A percentile compares a stretch with the other conserved stretches of the same genome.
phyloP scores from a whole-genome alignment of 2,113 vertebrate genomes.

The Scytalopus superciliaris region DNA sequence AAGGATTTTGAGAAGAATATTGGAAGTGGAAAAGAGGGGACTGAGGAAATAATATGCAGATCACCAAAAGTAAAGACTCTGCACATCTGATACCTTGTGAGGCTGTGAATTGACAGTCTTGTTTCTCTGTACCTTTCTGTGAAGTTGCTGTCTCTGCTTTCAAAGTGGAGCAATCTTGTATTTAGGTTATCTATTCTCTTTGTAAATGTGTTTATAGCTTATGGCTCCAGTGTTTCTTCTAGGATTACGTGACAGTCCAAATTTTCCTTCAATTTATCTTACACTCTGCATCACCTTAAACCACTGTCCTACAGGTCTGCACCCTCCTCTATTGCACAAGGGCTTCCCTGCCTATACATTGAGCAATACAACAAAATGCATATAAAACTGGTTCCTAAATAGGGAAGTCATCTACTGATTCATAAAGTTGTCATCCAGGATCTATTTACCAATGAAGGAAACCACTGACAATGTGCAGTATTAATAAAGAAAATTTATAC shows the following conservation, averaged over 20 bases:
- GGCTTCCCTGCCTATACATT: background rate
- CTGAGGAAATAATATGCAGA: background rate
- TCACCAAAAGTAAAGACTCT: background rate
- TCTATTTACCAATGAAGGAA: conserved; percentile 15
- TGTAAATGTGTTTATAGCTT: background rate
- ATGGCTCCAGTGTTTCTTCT: background rate
- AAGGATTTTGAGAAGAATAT: background rate
- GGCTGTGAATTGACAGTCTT: background rate
- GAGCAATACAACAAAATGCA: background rate
- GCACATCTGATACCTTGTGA: accelerated
- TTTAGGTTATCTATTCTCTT: background rate
- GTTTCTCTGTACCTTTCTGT: background rate
- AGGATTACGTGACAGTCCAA: background rate
- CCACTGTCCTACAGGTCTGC: background rate
- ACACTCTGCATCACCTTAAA: background rate
- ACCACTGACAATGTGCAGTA: background rate
- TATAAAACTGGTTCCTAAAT: background rate
- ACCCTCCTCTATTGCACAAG: background rate
- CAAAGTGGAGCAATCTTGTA: background rate
- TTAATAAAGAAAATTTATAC: conserved; percentile 22
- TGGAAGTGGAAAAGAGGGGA: background rate
- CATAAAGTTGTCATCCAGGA: background rate
- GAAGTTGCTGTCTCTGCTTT: background rate
- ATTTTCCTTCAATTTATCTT: background rate
- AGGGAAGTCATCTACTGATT: background rate